Base-by-base conservation (phyloP, 1,140 invertebrate genomes). In the Drosophila yakuba region DNA sequence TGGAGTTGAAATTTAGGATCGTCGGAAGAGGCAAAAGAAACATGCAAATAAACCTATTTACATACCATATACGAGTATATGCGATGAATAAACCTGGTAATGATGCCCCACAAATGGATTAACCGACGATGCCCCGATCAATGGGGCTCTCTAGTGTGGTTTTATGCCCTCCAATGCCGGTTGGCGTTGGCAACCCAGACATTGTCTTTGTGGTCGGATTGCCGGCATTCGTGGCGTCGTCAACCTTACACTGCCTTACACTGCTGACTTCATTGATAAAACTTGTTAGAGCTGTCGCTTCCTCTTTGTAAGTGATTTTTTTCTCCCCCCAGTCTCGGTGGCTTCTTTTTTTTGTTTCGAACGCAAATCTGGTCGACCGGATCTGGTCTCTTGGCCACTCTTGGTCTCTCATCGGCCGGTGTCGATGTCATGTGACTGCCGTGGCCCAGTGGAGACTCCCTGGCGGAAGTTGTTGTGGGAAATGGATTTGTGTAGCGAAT, bases 271-370 rank as follows among this genome's bases (percentile, higher is more conserved):
- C 81, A 85, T 85, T 85, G 78, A 84, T 84, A 84, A 83, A 84
- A 85, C 73, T 85, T 63, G 81, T 69, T 83, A 72, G 74, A 62
- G 77, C 54, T 62, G 74, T 58, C 81, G 78, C 78, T 85, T 85
- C 81, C 81, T 86, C 81, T 85, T 74, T 78, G 82, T 74, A 81
- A 85, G 82, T 73, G 78, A 78, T 86, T 85, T 81, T 85, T 85
- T 25, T 61, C 8, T 64, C 10, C 35, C 25, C 15, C 15, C 44
- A 35, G 35, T 74, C 23, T 20, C 38, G 47, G 62, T 45, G 50
- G 64, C 60, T 45, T 50, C 28, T 50, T 55, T 8, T 17, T 25
- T 25, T 25, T 3, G 23, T 25, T 25, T 25, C 47, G 60, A 66
- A 78, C 59, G 51, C 43, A 62, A 84, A 80, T 80, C 81, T 78